A percentile compares a stretch with the other conserved stretches of the same genome.
Evolutionary conservation across 2,797 vertebrate genomes (phyloP).

Genomic region (Catamblyrhynchus diadema): DNA sequence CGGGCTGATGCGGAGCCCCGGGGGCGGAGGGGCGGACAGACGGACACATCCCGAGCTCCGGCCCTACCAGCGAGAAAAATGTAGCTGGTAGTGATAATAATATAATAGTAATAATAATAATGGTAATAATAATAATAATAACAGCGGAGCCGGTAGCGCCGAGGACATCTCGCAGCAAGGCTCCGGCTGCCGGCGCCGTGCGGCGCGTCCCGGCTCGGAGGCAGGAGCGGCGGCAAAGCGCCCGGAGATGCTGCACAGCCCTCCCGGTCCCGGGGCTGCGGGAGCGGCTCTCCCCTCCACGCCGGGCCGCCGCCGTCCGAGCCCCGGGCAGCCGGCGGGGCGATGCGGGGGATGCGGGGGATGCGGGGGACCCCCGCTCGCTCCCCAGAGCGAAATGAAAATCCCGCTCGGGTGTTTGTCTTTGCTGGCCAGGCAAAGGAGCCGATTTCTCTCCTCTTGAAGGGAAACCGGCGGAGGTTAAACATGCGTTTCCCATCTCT

Average conservation of each 20-base stretch:
- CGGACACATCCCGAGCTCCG: neutral
- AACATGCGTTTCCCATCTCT: neutral
- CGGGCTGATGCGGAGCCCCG: neutral
- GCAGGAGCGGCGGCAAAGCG: neutral
- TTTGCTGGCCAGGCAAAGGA: constrained; percentile 22
- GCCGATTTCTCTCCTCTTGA: neutral
- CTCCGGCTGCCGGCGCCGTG: neutral
- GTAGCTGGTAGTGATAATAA: neutral
- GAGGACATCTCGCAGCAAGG: neutral
- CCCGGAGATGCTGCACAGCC: neutral
- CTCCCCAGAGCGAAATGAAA: neutral
- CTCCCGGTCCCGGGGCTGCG: neutral
- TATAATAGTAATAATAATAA: neutral
- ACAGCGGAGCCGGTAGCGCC: neutral
- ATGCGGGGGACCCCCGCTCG: neutral
- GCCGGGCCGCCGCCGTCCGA: neutral
- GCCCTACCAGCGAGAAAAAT: neutral
- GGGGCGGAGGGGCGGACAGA: neutral
- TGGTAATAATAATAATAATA: no score
- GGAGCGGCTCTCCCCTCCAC: neutral
- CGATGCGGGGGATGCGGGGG: neutral
- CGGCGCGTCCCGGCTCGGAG: neutral
- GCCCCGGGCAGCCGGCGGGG: neutral
- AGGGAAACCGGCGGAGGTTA: constrained; percentile 11
- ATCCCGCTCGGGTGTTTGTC: neutral